These are phyloP conservation scores for Polydrusus pterygomalis DNA, from an alignment of 2,888 invertebrate genomes.

Conservation along the genomic window DNA sequence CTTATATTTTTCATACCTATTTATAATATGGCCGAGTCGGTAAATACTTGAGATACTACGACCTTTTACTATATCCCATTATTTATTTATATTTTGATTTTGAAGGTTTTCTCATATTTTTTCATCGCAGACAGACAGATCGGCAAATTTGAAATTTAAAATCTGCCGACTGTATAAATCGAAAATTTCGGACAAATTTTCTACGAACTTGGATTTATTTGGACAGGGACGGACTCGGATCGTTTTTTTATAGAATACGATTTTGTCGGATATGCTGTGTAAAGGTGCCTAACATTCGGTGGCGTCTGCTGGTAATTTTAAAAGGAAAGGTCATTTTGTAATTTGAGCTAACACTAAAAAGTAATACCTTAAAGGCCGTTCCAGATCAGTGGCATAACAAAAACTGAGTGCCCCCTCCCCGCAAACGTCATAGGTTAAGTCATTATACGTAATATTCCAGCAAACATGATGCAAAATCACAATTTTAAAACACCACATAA, in stretches of 20 bases:
- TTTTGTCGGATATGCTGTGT: too few species aligned
- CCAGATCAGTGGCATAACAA: too few species aligned
- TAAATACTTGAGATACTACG: constrained; percentile 12
- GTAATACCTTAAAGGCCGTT: too few species aligned
- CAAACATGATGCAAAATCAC: too few species aligned
- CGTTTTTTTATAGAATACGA: background rate
- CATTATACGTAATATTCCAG: too few species aligned
- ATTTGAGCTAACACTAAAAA: too few species aligned
- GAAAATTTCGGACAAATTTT: constrained; percentile 46
- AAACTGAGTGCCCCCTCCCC: too few species aligned
- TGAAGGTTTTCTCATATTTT: constrained; percentile 34
- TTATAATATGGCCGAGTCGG: background rate
- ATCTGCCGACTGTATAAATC: constrained; percentile 35
- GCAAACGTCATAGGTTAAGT: too few species aligned
- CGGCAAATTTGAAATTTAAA: constrained; percentile 45
- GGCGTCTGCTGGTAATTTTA: too few species aligned
- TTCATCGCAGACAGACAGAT: constrained; percentile 25
- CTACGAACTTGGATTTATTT: constrained; percentile 29
- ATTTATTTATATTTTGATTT: constrained; percentile 26
- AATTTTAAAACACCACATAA: too few species aligned
- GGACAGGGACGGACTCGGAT: constrained; percentile 13
- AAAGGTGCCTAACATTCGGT: too few species aligned
- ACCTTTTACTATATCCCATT: constrained; percentile 20
- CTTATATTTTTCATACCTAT: background rate
- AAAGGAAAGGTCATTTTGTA: too few species aligned